These are phyloP conservation scores for Sabellastarte sp. DNA, from an alignment of 2,888 invertebrate genomes.

Conservation along the genomic window DNA sequence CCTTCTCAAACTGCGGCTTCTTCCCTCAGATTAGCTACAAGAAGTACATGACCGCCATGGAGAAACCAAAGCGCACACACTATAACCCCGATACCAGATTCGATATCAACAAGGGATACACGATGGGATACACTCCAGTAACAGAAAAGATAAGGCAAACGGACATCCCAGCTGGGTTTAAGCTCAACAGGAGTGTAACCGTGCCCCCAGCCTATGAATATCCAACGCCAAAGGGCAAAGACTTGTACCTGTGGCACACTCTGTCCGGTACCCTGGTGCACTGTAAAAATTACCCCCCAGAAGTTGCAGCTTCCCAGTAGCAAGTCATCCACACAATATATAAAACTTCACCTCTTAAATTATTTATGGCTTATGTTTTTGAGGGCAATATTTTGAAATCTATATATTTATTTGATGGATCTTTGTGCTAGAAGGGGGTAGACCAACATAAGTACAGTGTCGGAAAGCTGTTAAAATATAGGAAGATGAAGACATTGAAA, in stretches of 20 bases:
- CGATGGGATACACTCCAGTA: conserved; percentile 16
- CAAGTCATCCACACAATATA: too few species aligned
- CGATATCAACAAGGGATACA: conserved; percentile 25
- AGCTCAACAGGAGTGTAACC: conserved; percentile 4
- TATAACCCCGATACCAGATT: too few species aligned
- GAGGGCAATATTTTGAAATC: too few species aligned
- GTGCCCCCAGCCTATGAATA: conserved; percentile 12
- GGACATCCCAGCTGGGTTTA: conserved; percentile 5
- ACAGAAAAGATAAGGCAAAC: conserved; percentile 10
- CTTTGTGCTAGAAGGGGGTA: too few species aligned
- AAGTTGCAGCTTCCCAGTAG: too few species aligned
- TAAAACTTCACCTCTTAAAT: too few species aligned
- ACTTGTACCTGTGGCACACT: conserved; percentile 30
- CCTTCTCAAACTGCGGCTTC: conserved; percentile 29
- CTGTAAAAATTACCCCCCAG: conserved; percentile 3
- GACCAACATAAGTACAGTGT: too few species aligned
- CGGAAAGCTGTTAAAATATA: too few species aligned
- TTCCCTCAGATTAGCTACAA: conserved; percentile 24
- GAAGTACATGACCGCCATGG: not conserved
- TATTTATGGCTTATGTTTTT: too few species aligned
- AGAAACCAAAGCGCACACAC: not conserved
- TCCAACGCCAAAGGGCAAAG: conserved; percentile 9
- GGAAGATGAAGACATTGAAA: too few species aligned
- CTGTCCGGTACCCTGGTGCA: conserved; percentile 22
- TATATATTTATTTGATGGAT: too few species aligned